Base-by-base conservation (phyloP, 1,140 invertebrate species). In the Euura saliciscinereae region DNA sequence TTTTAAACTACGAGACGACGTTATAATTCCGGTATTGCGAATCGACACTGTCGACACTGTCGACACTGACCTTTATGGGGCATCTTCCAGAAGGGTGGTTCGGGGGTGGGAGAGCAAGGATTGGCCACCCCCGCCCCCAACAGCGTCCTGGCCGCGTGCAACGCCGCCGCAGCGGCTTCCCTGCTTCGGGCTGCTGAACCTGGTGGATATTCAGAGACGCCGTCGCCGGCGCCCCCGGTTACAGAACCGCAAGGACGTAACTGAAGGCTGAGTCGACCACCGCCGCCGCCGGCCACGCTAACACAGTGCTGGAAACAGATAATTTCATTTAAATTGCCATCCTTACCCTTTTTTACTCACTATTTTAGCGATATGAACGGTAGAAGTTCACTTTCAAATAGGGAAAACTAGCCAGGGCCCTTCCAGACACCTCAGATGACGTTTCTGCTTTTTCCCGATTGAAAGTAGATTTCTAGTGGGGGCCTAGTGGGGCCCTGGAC, bases 51-150 rank as follows among this genome's bases (percentile, higher is more conserved):
- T 28, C 28, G 28, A 28, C 28, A 28, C 28, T 28, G 0, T 4
- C 28, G 28, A 3, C 3, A 85, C 86, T 81, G 66, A 90, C 89
- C 89, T 90, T 90, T 90, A 78, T 90, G 89, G 70, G 89, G 89
- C 89, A 90, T 90, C 81, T 89, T 90, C 89, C 88, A 89, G 80
- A 89, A 90, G 78, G 88, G 84, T 78, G 89, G 86, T 82, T 88
- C 88, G 85, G 86, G 88, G 86, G 86, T 86, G 86, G 86, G 82
- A 79, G 88, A 87, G 87, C 88, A 89, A 86, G 87, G 87, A 82
- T 85, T 85, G 78, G 87, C 87, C 84, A 89, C 87, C 83, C 88
- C 86, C 83, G 87, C 86, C 77, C 88, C 88, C 83, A 89, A 87
- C 87, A 89, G 82, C 81, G 88, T 89, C 79, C 88, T 89, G 84